A percentile compares a stretch with the other conserved stretches of the same genome.
These are phyloP conservation scores for Microcebus murinus DNA, from an alignment of 2,113 vertebrate species.

Conservation along the genomic window DNA sequence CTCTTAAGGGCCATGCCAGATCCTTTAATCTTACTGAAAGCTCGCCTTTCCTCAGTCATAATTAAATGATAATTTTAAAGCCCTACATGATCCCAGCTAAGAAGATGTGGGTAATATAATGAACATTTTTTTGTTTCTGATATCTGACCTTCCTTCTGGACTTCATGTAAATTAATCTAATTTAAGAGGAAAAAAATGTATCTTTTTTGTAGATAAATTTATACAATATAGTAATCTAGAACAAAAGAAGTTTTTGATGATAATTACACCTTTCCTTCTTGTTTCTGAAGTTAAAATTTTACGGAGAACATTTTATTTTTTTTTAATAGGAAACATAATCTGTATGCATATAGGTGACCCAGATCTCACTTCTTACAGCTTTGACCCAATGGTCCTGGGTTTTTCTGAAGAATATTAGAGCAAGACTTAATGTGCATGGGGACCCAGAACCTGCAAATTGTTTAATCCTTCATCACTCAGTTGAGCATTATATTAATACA, in stretches of 20 bases:
- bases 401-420: not conserved
- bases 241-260: not conserved
- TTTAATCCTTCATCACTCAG: not conserved
- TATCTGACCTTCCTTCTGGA: slow-evolving; percentile 25
- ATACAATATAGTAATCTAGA: not conserved
- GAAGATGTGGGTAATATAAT: slow-evolving; percentile 37
- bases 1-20: not conserved
- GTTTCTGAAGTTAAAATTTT: slow-evolving; percentile 35
- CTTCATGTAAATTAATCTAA: slow-evolving; percentile 41
- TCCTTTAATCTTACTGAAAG: slow-evolving; percentile 55
- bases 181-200: not conserved
- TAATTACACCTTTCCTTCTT: not conserved
- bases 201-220: not conserved
- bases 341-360: not conserved
- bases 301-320: not conserved
- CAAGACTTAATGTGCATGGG: not conserved
- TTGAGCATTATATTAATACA: not conserved
- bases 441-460: not conserved
- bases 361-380: not conserved
- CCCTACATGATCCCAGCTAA: slow-evolving; percentile 27
- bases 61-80: slow-evolving; percentile 68
- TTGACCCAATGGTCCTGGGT: not conserved
- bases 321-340: not conserved
- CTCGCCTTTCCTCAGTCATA: slow-evolving; percentile 27
- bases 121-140: not conserved